Evolutionary conservation across 2,888 invertebrate genomes (phyloP), one percentile per base, ranked within the genome.

Genomic region (Cheilosia variabilis): DNA sequence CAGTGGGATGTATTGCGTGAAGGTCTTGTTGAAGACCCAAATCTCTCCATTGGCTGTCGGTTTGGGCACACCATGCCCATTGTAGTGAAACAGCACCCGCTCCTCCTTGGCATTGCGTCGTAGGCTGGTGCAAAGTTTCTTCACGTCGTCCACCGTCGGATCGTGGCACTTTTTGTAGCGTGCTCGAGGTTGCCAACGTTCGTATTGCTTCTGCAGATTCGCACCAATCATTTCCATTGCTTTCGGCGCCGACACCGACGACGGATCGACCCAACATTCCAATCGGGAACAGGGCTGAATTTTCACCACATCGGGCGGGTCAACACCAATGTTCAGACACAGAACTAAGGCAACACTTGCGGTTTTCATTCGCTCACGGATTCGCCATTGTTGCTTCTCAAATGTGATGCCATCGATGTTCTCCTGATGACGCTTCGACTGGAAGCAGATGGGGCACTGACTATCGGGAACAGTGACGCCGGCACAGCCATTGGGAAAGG

Each of bases 21-120:
- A 99, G 43, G 96, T 97, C 96, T 98, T 95, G 93, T 99, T 99
- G 93, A 99, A 99, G 4, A 99, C 99, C 99, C 99, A 99, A 89
- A 99, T 98, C 94, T 99, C 99, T 9, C 99, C 99, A 93, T 99
- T 99, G 19, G 95, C 94, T 10, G 99, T 99, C 41, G 99, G 99
- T 92, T 96, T 97, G 52, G 99, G 99, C 79, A 99, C 99, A 17
- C 99, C 99, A 92, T 99, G 99, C 0, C 99, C 99, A 92, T 99
- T 99, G 92, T 99, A 99, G 93, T 99, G 99, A 93, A 99, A 99
- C 69, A 99, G 93, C 45, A 99, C 98, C 87, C 99, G 94, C 91
- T 99, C 99, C 90, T 99, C 99, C 93, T 99, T 99, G 4, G 99
- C 99, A 93, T 98, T 99, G 88, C 98, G 94, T 13, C 99, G 94